Conservation (phyloP, 2,797 vertebrate genomes). For the Telmatherina bonti region DNA sequence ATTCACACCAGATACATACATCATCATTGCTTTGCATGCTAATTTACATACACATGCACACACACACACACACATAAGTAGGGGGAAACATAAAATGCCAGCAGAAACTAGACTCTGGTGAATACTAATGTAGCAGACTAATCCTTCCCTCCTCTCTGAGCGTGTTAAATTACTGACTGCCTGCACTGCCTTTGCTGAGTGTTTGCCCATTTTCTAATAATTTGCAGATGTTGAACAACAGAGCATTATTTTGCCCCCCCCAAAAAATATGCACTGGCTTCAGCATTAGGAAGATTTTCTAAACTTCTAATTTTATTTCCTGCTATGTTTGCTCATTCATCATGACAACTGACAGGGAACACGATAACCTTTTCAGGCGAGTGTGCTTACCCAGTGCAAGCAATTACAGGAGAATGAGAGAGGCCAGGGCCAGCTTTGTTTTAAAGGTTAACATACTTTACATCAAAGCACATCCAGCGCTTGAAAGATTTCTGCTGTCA, state of each 20-base stretch:
- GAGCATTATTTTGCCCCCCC: slow-evolving; percentile 18
- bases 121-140: slow-evolving; percentile 48
- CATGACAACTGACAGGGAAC: slow-evolving; percentile 76
- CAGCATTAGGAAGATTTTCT: slow-evolving; percentile 20
- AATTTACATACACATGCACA: not conserved
- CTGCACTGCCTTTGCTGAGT: slow-evolving; percentile 11
- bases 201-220: slow-evolving; percentile 23
- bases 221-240: slow-evolving; percentile 4
- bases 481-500: slow-evolving; percentile 77
- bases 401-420: slow-evolving; percentile 81
- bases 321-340: slow-evolving; percentile 71
- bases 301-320: slow-evolving; percentile 68
- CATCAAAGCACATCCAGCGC: slow-evolving; percentile 69
- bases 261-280: slow-evolving; percentile 8
- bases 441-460: slow-evolving; percentile 86
- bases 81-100: slow-evolving; percentile 32
- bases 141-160: slow-evolving; percentile 16
- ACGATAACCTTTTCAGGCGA: slow-evolving; percentile 81
- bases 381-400: slow-evolving; percentile 75
- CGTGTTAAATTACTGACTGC: slow-evolving; percentile 21
- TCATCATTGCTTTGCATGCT: slow-evolving; percentile 7
- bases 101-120: slow-evolving; percentile 40
- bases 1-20: slow-evolving; percentile 7
- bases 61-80: slow-evolving; percentile 5
- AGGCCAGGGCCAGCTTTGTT: slow-evolving; percentile 77